These are phyloP conservation scores for Oxyura jamaicensis DNA, from an alignment of 2,113 vertebrate genomes.

Conservation along the genomic window DNA sequence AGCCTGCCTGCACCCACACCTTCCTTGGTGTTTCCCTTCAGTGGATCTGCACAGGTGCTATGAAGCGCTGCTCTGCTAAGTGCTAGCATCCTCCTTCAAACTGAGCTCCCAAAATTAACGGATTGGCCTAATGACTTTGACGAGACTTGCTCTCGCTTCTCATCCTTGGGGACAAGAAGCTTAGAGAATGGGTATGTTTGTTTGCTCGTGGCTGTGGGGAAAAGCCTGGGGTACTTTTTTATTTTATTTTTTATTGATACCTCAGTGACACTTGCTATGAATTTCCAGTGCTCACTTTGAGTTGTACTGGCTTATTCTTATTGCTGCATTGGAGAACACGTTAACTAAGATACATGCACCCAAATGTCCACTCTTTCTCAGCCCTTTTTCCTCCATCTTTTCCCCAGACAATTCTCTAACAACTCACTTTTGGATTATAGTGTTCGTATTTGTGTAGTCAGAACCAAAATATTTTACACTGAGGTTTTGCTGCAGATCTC, in stretches of 20 bases:
- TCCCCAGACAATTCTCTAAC: not conserved
- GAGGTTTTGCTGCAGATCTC: not conserved
- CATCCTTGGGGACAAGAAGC: not conserved
- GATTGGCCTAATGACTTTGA: not conserved
- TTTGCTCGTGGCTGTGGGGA: not conserved
- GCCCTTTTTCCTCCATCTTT: not conserved
- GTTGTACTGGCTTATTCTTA: not conserved
- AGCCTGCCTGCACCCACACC: not conserved
- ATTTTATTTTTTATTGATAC: not conserved
- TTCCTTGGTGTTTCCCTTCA: not conserved
- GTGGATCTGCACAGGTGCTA: not conserved
- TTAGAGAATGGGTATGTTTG: not conserved
- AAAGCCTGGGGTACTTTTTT: too few relatives aligned
- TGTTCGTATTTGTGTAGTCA: not conserved
- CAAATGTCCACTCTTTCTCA: not conserved
- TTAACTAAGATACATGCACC: not conserved
- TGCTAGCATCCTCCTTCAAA: not conserved
- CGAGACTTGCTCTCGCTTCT: not conserved
- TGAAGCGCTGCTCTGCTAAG: not conserved
- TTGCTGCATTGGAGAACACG: not conserved
- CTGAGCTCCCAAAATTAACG: accelerated
- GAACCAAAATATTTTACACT: accelerated
- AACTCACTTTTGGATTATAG: not conserved
- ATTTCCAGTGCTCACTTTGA: not conserved
- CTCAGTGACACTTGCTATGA: not conserved